phyloP scores from a whole-genome alignment of 2,888 invertebrate species.

The Amphimallon solstitiale region DNA sequence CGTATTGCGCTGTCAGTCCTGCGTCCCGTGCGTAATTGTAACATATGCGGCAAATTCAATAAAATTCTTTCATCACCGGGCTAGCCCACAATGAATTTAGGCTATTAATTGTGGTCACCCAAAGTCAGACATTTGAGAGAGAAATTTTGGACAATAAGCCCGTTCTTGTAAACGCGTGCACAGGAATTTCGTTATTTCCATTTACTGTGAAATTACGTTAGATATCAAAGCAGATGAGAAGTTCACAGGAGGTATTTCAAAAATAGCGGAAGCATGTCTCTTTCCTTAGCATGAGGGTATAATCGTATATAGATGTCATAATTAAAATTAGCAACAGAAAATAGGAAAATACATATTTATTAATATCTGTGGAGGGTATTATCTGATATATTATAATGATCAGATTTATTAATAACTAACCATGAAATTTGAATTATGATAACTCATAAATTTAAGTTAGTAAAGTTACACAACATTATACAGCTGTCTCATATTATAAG shows the following conservation, averaged over 20 bases:
- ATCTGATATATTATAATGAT: too few species aligned
- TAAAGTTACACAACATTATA: too few species aligned
- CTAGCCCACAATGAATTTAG: conserved; percentile 27
- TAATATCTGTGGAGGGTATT: too few species aligned
- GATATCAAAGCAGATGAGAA: not conserved
- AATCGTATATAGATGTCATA: too few species aligned
- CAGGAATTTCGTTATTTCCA: not conserved
- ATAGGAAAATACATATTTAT: too few species aligned
- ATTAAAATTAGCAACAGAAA: too few species aligned
- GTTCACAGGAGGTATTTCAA: not conserved
- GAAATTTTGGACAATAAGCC: conserved; percentile 12
- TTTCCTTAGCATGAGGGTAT: too few species aligned
- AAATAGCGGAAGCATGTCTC: too few species aligned
- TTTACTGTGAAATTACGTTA: not conserved
- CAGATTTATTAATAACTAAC: too few species aligned
- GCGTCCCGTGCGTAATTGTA: conserved; percentile 29
- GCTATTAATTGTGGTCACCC: conserved; percentile 31
- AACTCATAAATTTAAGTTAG: too few species aligned
- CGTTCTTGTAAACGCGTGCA: not conserved
- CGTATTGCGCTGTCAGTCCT: conserved; percentile 24
- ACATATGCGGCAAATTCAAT: conserved; percentile 34
- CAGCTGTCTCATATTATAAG: too few species aligned
- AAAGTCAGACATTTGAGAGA: conserved; percentile 27
- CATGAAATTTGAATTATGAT: too few species aligned
- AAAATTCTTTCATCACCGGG: conserved; percentile 25